These are phyloP conservation scores for Platerodrilus igneus DNA, from an alignment of 2,888 invertebrate genomes.

Conservation along the genomic window DNA sequence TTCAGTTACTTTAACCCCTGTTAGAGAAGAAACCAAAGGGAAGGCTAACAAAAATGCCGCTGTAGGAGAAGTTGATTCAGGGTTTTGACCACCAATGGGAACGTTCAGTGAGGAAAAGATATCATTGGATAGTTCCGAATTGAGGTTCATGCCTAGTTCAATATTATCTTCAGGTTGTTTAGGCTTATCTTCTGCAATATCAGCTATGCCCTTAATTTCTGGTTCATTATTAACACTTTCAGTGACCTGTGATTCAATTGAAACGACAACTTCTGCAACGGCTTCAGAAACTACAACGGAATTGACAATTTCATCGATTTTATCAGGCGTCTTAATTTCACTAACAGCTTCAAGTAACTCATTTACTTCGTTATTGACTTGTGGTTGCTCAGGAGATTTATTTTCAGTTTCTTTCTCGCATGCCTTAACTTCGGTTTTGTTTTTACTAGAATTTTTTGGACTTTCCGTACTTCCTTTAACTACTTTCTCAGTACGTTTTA, in stretches of 20 bases:
- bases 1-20: conserved; percentile 52
- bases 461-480: not conserved
- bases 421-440: not conserved
- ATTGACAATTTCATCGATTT: no score
- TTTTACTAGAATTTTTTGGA: not conserved
- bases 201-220: not conserved
- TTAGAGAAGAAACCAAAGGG: conserved; percentile 62
- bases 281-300: not conserved
- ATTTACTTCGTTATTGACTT: not conserved
- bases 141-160: conserved; percentile 34
- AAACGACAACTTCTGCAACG: not conserved
- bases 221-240: conserved; percentile 3
- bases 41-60: conserved; percentile 74
- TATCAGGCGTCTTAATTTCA: not conserved
- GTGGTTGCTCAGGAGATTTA: not conserved
- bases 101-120: conserved; percentile 58
- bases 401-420: not conserved
- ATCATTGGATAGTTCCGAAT: conserved; percentile 56
- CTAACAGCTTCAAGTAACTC: not conserved
- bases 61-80: conserved; percentile 66
- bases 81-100: conserved; percentile 52
- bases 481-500: no score
- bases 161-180: conserved; percentile 18
- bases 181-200: not conserved
- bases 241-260: not conserved